Evolutionary conservation across 2,113 vertebrate genomes (phyloP).

Genomic region (Callithrix jacchus): DNA sequence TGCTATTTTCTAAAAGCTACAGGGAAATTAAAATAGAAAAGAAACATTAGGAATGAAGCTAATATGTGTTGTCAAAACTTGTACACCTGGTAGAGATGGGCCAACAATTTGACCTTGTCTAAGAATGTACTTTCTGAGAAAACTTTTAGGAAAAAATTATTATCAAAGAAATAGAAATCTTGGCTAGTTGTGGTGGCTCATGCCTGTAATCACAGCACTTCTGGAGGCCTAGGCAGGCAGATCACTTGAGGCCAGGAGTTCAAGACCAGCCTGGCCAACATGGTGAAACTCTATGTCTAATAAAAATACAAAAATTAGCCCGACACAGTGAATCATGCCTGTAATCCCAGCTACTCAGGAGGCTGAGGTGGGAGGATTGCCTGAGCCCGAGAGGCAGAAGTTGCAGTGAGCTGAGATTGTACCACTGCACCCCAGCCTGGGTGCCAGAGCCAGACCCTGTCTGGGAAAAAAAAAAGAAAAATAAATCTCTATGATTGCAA

Average conservation of each 20-base stretch:
- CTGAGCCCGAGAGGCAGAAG: background rate
- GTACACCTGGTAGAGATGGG: background rate
- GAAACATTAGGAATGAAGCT: background rate
- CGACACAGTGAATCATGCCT: background rate
- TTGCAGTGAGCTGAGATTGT: background rate
- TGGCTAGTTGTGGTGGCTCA: background rate
- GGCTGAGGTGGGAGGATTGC: background rate
- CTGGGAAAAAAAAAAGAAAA: background rate
- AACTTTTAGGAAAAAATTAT: background rate
- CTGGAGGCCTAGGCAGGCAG: background rate
- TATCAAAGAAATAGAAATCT: background rate
- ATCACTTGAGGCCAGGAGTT: background rate
- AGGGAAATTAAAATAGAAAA: slow-evolving; percentile 2
- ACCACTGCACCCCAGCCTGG: background rate
- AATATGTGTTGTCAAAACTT: background rate
- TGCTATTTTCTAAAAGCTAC: background rate
- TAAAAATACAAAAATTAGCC: background rate
- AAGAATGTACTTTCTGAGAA: background rate
- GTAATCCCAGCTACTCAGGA: background rate
- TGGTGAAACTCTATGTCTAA: background rate
- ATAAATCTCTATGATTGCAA: background rate
- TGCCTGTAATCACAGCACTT: background rate
- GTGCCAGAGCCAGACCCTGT: background rate
- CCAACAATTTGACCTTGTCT: background rate
- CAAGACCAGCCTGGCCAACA: background rate